These are phyloP conservation scores for Dallia pectoralis DNA, from an alignment of 2,797 vertebrate species.

Conservation along the genomic window DNA sequence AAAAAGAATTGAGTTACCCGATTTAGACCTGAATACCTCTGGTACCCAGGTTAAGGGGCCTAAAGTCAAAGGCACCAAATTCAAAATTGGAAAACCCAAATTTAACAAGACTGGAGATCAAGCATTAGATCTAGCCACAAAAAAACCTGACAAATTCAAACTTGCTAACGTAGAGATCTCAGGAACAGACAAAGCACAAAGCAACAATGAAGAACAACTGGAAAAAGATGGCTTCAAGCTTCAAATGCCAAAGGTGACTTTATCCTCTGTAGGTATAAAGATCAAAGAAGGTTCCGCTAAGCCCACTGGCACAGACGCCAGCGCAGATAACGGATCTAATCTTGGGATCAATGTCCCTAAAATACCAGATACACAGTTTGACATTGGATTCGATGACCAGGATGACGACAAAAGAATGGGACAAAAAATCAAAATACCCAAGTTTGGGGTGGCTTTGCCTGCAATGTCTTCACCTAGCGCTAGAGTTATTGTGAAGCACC, in stretches of 20 bases:
- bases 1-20: constrained; percentile 62
- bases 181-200: constrained; percentile 52
- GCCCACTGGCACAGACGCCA: constrained; percentile 1
- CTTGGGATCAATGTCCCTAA: constrained; percentile 57
- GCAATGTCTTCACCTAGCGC: constrained; percentile 62
- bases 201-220: constrained; percentile 42
- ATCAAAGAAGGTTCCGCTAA: constrained; percentile 31
- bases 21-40: constrained; percentile 47
- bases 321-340: constrained; percentile 20
- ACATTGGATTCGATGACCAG: constrained; percentile 57
- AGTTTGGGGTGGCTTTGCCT: constrained; percentile 74
- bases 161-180: constrained; percentile 67
- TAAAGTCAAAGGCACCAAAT: constrained; percentile 71
- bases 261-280: constrained; percentile 29
- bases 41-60: constrained; percentile 59
- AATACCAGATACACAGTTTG: constrained; percentile 73
- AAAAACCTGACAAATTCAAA: constrained; percentile 47
- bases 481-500: constrained; percentile 49
- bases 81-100: constrained; percentile 72
- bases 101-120: constrained; percentile 56
- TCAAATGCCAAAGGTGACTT: constrained; percentile 25
- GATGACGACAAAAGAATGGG: constrained; percentile 45
- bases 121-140: constrained; percentile 42
- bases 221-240: constrained; percentile 35
- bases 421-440: constrained; percentile 78